Percentiles rank a stretch among this genome's conserved stretches.
Conservation (phyloP, 2,888 invertebrate genomes). For the Drosophila lacicola region DNA sequence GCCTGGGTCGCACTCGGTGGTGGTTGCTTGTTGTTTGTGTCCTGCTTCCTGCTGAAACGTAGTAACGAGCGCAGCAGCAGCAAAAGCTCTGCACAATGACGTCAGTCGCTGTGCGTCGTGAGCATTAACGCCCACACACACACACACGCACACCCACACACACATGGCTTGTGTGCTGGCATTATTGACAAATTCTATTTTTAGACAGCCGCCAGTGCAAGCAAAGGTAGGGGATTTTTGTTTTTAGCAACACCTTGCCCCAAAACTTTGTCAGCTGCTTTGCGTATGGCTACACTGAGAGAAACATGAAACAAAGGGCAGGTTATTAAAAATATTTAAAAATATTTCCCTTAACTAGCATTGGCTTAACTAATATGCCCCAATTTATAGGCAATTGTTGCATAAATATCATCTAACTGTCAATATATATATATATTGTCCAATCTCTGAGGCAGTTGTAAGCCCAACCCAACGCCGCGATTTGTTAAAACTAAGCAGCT, state of each 20-base stretch:
- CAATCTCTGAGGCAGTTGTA: background rate
- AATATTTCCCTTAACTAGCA: too few relatives aligned
- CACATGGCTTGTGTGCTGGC: conserved; percentile 40
- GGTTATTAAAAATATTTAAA: too few relatives aligned
- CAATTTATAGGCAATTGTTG: too few relatives aligned
- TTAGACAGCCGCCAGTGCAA: conserved; percentile 49
- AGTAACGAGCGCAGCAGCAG: conserved; percentile 59
- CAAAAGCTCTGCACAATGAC: conserved; percentile 80
- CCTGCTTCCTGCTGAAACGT: conserved; percentile 70
- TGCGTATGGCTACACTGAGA: conserved; percentile 40
- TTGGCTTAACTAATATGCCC: too few relatives aligned
- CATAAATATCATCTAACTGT: background rate
- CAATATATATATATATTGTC: background rate
- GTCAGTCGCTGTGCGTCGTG: conserved; percentile 71
- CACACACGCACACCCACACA: background rate
- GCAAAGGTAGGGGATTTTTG: conserved; percentile 65
- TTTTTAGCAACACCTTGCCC: conserved; percentile 59
- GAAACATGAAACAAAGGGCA: conserved; percentile 19
- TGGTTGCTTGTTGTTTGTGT: conserved; percentile 57
- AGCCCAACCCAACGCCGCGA: conserved; percentile 9
- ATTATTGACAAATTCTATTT: conserved; percentile 77
- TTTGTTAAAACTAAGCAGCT: conserved; percentile 37
- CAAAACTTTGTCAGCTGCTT: conserved; percentile 42
- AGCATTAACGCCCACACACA: conserved; percentile 56
- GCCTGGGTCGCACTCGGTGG: conserved; percentile 29